Evolutionary conservation across 2,113 vertebrate species (phyloP), one percentile per base, ranked within the genome.

Genomic region (Gopherus flavomarginatus): DNA sequence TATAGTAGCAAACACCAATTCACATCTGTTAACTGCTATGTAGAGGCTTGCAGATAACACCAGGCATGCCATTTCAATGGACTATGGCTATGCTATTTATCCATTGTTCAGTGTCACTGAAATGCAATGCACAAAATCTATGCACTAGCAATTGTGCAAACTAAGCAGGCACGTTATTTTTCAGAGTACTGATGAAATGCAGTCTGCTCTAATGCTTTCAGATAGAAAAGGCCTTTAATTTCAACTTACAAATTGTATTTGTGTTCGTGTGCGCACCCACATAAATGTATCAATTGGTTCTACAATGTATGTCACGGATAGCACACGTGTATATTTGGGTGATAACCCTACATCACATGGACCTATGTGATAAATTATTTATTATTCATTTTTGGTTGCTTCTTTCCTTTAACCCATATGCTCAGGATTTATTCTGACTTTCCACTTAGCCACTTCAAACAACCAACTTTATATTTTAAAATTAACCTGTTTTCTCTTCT

Each of bases 401-500:
- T 5, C 26, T 24, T 83, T 94, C 42, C 42, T 78, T 13, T 78
- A 14, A 26, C 42, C 75, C 27, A 0, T 92, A 87, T 91, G 83
- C 87, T 88, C 87, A 77, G 89, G 89, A 85, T 57, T 88, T 87
- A 85, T 16, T 96, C 93, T 83, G 83, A 42, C 89, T 95, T 96
- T 94, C 87, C 57, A 94, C 80, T 95, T 88, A 95, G 90, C 89
- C 85, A 90, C 81, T 97, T 91, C 89, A 87, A 92, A 82, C 91
- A 95, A 92, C 85, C 88, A 93, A 82, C 75, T 85, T 85, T 56
- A 85, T 93, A 10, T n/a, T 38, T 72, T 77, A 89, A 92, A 96
- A 94, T 95, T 92, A 95, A 93, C 72, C 54, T 90, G 93, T 86
- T 89, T 82, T 78, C 47, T 83, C 91, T 96, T 94, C 92, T 16